Conservation (phyloP, 2,113 vertebrate genomes). For the Chaetodon auriga region DNA sequence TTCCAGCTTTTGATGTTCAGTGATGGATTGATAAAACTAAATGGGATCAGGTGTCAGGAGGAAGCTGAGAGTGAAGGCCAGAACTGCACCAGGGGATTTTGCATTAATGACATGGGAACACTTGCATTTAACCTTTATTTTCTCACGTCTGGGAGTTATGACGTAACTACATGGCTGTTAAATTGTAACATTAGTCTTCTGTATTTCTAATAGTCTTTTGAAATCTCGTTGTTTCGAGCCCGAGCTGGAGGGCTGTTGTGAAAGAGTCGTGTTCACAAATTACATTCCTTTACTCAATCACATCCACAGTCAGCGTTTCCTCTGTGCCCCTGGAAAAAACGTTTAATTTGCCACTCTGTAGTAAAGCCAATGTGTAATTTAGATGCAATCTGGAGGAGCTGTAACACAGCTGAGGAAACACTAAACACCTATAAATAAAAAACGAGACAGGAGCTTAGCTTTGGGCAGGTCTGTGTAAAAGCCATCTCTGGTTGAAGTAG, state of each 20-base stretch:
- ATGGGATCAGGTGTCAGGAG: neutral
- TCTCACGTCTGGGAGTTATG: neutral
- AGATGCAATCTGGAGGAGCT: constrained; percentile 51
- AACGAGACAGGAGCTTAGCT: neutral
- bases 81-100: neutral
- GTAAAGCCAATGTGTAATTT: constrained; percentile 58
- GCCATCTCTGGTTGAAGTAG: neutral
- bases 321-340: constrained; percentile 44
- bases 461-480: constrained; percentile 3
- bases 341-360: constrained; percentile 37
- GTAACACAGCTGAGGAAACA: constrained; percentile 52
- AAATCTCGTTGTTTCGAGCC: constrained; percentile 14
- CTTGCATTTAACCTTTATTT: neutral
- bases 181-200: neutral
- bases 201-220: neutral
- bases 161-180: neutral
- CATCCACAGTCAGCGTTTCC: constrained; percentile 32
- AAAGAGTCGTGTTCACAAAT: constrained; percentile 24
- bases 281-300: constrained; percentile 28
- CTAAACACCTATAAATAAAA: constrained; percentile 50
- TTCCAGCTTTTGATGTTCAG: constrained; percentile 26
- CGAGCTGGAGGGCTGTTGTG: constrained; percentile 4
- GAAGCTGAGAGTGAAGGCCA: neutral
- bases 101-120: neutral
- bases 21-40: constrained; percentile 29